Conservation (phyloP, 2,113 vertebrate species). For the Osmerus mordax region DNA sequence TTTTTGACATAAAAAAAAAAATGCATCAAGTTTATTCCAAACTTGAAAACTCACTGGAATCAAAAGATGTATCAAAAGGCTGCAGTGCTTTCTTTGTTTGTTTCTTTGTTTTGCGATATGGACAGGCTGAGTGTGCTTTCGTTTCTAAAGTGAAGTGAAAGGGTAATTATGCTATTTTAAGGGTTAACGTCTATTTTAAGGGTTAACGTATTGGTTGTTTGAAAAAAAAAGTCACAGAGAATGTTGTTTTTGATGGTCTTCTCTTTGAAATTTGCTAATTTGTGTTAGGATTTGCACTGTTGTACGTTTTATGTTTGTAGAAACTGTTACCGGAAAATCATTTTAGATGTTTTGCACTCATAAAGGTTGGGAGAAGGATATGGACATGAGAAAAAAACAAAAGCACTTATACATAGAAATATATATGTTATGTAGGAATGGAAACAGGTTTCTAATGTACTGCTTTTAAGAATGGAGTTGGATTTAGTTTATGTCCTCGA, state of each 20-base stretch:
- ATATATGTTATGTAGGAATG: too few species aligned
- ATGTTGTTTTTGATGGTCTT: constrained; percentile 33
- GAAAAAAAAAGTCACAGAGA: constrained; percentile 14
- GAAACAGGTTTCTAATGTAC: too few species aligned
- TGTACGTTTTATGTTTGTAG: constrained; percentile 30
- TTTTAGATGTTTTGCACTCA: constrained; percentile 17
- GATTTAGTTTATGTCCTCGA: too few species aligned
- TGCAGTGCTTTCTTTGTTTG: constrained; percentile 19
- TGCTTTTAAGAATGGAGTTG: too few species aligned
- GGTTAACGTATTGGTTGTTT: constrained; percentile 20
- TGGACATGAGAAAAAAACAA: constrained; percentile 6
- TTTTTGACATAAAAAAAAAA: background rate
- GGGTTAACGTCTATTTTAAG: constrained; percentile 4
- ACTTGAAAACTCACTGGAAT: constrained; percentile 18
- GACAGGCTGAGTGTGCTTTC: constrained; percentile 27
- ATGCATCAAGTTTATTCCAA: constrained; percentile 14
- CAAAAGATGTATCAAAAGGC: constrained; percentile 12
- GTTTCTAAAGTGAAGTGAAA: background rate
- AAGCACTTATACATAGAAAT: constrained; percentile 1
- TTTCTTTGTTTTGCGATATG: background rate
- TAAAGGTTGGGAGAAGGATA: constrained; percentile 10
- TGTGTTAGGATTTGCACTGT: constrained; percentile 33
- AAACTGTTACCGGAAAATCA: constrained; percentile 7
- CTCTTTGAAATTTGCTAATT: constrained; percentile 29
- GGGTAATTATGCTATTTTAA: constrained; percentile 11